Conservation (phyloP, 2,113 vertebrate genomes). For the Harpagus bidentatus region DNA sequence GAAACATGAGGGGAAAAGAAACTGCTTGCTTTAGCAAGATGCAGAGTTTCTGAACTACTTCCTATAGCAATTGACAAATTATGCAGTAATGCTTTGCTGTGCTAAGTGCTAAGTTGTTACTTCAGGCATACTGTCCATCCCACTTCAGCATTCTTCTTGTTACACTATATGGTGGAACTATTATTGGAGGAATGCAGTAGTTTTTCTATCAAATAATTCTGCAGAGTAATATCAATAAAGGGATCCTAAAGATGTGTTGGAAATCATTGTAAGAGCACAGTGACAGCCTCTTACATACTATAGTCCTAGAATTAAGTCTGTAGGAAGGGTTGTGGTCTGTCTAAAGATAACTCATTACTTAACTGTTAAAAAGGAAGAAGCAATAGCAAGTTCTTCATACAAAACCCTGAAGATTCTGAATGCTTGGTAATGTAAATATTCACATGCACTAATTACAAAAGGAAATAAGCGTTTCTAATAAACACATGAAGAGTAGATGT, state of each 20-base stretch:
- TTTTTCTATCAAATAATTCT: neutral
- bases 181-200: neutral
- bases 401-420: neutral
- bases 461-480: neutral
- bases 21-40: neutral
- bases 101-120: neutral
- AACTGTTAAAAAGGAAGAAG: neutral
- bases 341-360: neutral
- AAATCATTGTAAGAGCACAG: neutral
- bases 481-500: neutral
- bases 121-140: neutral
- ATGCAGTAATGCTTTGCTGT: neutral
- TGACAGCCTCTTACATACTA: neutral
- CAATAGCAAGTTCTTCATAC: neutral
- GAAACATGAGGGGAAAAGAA: slow-evolving; percentile 29
- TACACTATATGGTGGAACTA: neutral
- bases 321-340: neutral
- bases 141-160: neutral
- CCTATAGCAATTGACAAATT: neutral
- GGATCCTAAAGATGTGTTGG: neutral
- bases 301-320: neutral
- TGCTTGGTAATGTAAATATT: neutral
- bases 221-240: neutral
- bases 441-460: neutral
- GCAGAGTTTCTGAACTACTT: neutral